These are phyloP conservation scores for Leptinotarsa haldemani DNA, from an alignment of 2,888 invertebrate genomes.

Conservation along the genomic window DNA sequence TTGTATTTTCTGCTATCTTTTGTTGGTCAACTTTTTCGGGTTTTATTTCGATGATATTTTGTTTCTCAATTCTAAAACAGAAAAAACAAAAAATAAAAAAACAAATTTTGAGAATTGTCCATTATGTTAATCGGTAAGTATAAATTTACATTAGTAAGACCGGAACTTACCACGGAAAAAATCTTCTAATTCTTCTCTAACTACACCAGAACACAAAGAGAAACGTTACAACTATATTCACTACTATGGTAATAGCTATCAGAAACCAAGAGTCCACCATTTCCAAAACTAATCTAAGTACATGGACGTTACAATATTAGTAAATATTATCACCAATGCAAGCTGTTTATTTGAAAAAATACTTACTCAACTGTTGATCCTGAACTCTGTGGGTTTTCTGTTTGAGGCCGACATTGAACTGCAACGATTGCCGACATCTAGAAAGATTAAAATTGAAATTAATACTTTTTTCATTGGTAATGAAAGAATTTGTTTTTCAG, in stretches of 20 bases:
- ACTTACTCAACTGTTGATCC: slow-evolving; percentile 53
- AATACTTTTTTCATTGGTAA: not conserved
- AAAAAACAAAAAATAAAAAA: not conserved
- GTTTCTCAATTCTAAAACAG: slow-evolving; percentile 46
- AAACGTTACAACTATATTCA: slow-evolving; percentile 37
- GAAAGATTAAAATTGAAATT: slow-evolving; percentile 29
- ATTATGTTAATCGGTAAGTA: slow-evolving; percentile 42
- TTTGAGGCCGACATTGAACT: slow-evolving; percentile 51
- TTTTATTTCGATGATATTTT: slow-evolving; percentile 33
- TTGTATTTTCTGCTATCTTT: slow-evolving; percentile 54
- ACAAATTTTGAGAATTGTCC: not conserved
- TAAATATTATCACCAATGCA: slow-evolving; percentile 44
- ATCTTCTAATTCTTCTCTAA: slow-evolving; percentile 48
- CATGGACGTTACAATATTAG: slow-evolving; percentile 46
- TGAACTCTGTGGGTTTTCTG: slow-evolving; percentile 26
- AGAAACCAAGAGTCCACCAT: slow-evolving; percentile 29
- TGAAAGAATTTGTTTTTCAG: not conserved
- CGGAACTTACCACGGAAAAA: slow-evolving; percentile 54
- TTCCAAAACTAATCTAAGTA: slow-evolving; percentile 22
- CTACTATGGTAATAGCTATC: slow-evolving; percentile 32
- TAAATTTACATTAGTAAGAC: slow-evolving; percentile 40
- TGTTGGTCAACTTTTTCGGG: slow-evolving; percentile 24
- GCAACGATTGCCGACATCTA: slow-evolving; percentile 49
- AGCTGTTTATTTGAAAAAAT: slow-evolving; percentile 33
- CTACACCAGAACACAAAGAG: slow-evolving; percentile 51